phyloP scores from a whole-genome alignment of 2,113 vertebrate genomes.

The Diphyllodes magnificus region DNA sequence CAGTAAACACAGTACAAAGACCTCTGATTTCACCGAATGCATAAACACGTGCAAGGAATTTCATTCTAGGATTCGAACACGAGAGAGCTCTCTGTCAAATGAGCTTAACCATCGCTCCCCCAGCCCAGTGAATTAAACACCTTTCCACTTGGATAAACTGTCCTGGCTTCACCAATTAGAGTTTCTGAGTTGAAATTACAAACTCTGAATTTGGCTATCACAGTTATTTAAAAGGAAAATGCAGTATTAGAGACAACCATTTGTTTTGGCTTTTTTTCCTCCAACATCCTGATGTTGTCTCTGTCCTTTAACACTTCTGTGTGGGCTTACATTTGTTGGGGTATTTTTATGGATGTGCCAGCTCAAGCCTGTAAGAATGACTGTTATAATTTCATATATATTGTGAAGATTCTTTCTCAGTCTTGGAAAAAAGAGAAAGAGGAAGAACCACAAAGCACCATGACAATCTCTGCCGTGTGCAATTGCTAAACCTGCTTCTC shows the following conservation, averaged over 20 bases:
- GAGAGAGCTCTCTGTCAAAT: background rate
- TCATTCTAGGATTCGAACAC: background rate
- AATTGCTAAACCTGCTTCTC: background rate
- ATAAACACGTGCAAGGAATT: background rate
- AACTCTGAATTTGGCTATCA: background rate
- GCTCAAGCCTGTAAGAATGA: background rate
- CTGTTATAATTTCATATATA: background rate
- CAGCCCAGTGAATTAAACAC: background rate
- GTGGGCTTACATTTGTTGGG: background rate
- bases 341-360: background rate
- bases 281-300: background rate
- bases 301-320: background rate
- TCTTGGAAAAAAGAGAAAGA: background rate
- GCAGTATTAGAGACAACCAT: background rate
- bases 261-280: rapidly evolving
- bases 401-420: background rate
- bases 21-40: constrained; percentile 30
- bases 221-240: background rate
- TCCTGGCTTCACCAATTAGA: background rate
- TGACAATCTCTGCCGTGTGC: background rate
- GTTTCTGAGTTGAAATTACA: background rate
- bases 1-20: constrained; percentile 47
- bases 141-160: background rate
- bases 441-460: background rate
- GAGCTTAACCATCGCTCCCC: background rate